phyloP scores from a whole-genome alignment of 2,888 invertebrate genomes.

The Oxytorus armatus region DNA sequence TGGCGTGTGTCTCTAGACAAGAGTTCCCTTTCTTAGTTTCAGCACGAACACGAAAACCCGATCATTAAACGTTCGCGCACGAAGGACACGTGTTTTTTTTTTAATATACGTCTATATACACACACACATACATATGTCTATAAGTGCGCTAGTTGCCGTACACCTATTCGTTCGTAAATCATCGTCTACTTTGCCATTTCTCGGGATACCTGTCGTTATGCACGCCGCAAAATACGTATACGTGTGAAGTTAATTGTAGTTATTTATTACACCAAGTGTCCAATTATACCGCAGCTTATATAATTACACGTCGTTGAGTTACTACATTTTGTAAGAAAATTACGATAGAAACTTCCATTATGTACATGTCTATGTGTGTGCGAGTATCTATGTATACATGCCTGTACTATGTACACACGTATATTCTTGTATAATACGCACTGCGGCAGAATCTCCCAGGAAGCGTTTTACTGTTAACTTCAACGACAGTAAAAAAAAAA shows the following conservation, averaged over 20 bases:
- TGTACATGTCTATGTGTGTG: not conserved
- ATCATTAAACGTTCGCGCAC: constrained; percentile 34
- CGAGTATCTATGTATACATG: not conserved
- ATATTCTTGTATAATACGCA: constrained; percentile 25
- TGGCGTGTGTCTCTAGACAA: not conserved
- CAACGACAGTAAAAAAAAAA: constrained; percentile 41
- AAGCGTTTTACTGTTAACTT: constrained; percentile 30
- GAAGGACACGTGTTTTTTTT: constrained; percentile 54
- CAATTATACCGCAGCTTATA: constrained; percentile 51
- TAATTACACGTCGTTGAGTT: constrained; percentile 56
- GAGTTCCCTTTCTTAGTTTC: constrained; percentile 17
- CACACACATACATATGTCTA: not conserved
- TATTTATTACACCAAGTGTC: constrained; percentile 59
- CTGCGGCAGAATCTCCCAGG: constrained; percentile 37
- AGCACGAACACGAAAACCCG: constrained; percentile 52
- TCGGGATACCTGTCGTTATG: constrained; percentile 41
- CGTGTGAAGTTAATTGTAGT: constrained; percentile 61
- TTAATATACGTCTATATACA: not conserved
- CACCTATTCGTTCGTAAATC: constrained; percentile 51
- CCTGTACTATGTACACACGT: not conserved
- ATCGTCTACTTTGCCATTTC: constrained; percentile 58
- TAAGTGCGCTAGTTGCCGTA: not conserved
- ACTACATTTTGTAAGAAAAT: constrained; percentile 52
- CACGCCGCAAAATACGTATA: constrained; percentile 50
- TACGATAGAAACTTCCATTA: not conserved